phyloP scores from a whole-genome alignment of 35 echinoderm and acorn worm species.

The Apostichopus californicus region DNA sequence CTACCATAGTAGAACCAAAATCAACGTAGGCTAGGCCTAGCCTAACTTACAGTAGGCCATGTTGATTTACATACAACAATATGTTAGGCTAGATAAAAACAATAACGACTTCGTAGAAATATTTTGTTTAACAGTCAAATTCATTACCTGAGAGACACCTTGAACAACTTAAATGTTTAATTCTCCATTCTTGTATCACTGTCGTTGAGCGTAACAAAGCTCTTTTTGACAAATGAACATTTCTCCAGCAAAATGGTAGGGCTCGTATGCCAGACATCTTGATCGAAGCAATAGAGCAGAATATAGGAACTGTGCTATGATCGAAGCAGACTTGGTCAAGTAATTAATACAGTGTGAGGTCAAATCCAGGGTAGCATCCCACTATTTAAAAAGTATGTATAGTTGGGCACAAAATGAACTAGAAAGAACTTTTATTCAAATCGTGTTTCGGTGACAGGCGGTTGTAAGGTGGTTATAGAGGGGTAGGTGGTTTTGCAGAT shows the following conservation, averaged over 20 bases:
- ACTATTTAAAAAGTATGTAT: no score
- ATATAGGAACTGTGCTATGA: not conserved
- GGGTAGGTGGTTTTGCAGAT: no score
- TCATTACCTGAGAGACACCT: not conserved
- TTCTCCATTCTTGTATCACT: not conserved
- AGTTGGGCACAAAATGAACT: no score
- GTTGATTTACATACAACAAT: not conserved
- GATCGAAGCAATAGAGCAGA: not conserved
- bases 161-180: slow-evolving; percentile 11
- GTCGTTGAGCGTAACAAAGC: not conserved
- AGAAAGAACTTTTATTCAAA: no score
- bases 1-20: no score
- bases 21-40: not conserved
- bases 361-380: not conserved
- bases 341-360: not conserved
- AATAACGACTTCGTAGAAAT: not conserved
- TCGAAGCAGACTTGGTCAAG: not conserved
- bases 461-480: no score
- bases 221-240: not conserved
- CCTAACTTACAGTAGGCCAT: not conserved
- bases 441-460: no score
- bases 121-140: not conserved
- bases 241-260: slow-evolving; percentile 12
- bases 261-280: not conserved
- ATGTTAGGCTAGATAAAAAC: not conserved